Conservation (phyloP, 2,797 vertebrate genomes). For the Scolopax rusticola region DNA sequence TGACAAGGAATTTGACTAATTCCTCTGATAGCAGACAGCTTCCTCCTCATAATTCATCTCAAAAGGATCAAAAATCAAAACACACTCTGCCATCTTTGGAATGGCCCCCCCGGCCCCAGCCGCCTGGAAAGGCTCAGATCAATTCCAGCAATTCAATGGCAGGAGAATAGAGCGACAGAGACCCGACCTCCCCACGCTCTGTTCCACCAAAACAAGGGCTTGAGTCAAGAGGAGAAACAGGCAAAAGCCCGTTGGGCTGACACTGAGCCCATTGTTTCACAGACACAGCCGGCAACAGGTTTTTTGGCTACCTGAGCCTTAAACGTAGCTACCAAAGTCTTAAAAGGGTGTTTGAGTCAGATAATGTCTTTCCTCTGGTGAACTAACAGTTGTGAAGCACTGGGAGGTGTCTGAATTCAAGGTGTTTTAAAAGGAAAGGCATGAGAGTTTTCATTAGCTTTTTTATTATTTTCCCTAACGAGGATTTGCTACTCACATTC, state of each 20-base stretch:
- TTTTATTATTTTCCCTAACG: neutral
- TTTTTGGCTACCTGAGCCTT: accelerated
- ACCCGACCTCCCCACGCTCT: neutral
- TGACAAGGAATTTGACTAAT: conserved; percentile 77
- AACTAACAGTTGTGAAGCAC: neutral
- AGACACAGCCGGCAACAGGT: neutral
- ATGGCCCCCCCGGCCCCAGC: neutral
- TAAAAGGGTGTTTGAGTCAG: neutral
- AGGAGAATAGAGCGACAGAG: conserved; percentile 9
- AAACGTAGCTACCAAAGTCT: neutral
- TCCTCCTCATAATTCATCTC: conserved; percentile 69
- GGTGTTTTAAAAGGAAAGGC: neutral
- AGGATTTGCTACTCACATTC: neutral
- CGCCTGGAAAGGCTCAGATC: conserved; percentile 57
- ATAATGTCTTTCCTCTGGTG: neutral
- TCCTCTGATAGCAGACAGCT: conserved; percentile 62
- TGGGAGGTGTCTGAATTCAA: neutral
- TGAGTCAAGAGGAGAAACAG: neutral
- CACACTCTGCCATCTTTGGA: conserved; percentile 56
- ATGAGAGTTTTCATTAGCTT: neutral
- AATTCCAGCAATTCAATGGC: neutral
- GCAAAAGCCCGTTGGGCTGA: neutral
- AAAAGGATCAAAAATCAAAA: conserved; percentile 66
- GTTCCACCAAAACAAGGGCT: neutral
- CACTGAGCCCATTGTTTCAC: neutral